Base-by-base conservation (phyloP, 1,140 invertebrate species). In the Drosophila tsacasi region DNA sequence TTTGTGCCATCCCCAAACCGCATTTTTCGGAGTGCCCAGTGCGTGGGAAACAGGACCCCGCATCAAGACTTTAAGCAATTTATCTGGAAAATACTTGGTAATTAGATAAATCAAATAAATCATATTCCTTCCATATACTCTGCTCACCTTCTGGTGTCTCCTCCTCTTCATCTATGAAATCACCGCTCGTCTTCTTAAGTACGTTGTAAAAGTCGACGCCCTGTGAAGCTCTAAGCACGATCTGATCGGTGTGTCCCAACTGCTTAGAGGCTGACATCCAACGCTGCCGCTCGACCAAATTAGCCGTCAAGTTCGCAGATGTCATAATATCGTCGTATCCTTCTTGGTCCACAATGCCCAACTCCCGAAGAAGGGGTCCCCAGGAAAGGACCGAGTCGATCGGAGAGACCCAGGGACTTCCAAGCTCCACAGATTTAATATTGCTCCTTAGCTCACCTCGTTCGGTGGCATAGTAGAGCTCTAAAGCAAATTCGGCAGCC, bases 401-500 rank as follows among this genome's bases (percentile, higher is more conserved):
- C 0, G 97, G 97, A 21, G 96, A 96, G 61, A 98, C 97, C 97
- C 97, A 98, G 0, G 97, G 95, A 92, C 98, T 97, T 4, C 97
- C 97, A 85, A 98, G 94, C 2, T 95, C 96, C 13, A 98, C 95
- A 2, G 97, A 97, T 74, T 94, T 94, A 46, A 98, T 94, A 75
- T 97, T 97, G 44, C 95, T 96, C 23, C 94, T 93, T 2, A 98
- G 95, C 49, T 94, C 94, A 3, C 95, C 95, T 2, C 85, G 90
- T 71, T 95, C 72, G 69, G 96, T 95, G 42, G 95, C 96, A 95
- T 97, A 81, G 62, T 76, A 85, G 4, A 89, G 60, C 27, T 93
- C 80, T 23, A 87, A 50, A 1, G 94, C 96, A 86, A 98, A 97
- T 78, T 97, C 96, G 9, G 96, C 95, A 1, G 97, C 95, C 96